phyloP scores from a whole-genome alignment of 2,888 invertebrate genomes.

The Hypolimnas misippus region DNA sequence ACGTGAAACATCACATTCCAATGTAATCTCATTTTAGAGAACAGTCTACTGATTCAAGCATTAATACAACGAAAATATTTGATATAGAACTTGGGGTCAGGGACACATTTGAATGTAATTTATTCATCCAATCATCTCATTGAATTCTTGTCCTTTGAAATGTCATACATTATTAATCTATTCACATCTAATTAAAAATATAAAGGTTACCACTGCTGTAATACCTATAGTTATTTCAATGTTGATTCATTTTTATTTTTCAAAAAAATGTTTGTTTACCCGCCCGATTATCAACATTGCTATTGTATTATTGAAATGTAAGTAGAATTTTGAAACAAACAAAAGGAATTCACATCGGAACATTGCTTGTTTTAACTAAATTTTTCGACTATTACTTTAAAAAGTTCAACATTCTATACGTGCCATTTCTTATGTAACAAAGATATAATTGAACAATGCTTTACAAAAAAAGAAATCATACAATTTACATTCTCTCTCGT shows the following conservation, averaged over 20 bases:
- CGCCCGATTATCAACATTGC: slow-evolving; percentile 56
- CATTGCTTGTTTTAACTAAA: slow-evolving; percentile 39
- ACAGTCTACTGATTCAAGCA: neutral
- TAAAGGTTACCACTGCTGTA: slow-evolving; percentile 8
- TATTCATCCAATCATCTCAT: slow-evolving; percentile 10
- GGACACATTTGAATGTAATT: slow-evolving; percentile 2
- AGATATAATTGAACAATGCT: neutral
- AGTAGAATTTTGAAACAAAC: slow-evolving; percentile 64
- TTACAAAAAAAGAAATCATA: neutral
- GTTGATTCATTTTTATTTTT: slow-evolving; percentile 44
- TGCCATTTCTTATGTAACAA: slow-evolving; percentile 4
- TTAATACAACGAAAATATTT: neutral
- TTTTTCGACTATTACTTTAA: slow-evolving; percentile 17
- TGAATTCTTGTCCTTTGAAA: slow-evolving; percentile 9
- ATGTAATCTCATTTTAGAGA: neutral
- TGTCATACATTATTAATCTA: slow-evolving; percentile 4
- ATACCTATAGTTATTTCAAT: neutral
- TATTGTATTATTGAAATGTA: slow-evolving; percentile 55
- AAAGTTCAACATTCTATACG: neutral
- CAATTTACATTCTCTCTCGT: no score
- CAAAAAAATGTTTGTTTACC: slow-evolving; percentile 74
- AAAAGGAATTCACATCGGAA: slow-evolving; percentile 60
- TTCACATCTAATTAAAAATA: neutral
- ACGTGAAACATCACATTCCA: neutral
- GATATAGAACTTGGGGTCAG: neutral